These are phyloP conservation scores for Acipenser ruthenus DNA, from an alignment of 2,797 vertebrate species.

Conservation along the genomic window DNA sequence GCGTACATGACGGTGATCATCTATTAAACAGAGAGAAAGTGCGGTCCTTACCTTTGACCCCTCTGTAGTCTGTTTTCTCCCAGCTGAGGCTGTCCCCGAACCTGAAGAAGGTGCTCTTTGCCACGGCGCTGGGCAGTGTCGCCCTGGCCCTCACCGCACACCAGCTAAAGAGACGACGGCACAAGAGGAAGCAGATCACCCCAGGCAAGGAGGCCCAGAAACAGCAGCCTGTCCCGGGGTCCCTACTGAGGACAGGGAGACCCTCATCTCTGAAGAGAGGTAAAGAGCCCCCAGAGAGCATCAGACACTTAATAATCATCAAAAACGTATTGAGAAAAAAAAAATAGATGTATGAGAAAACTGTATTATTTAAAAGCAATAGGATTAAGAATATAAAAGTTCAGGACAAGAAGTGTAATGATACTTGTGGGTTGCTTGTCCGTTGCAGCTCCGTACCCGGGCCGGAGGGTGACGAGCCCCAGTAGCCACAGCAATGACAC, in stretches of 20 bases:
- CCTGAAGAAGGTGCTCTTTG: slow-evolving; percentile 91
- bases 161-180: slow-evolving; percentile 83
- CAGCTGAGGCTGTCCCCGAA: slow-evolving; percentile 82
- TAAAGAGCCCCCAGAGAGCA: slow-evolving; percentile 30
- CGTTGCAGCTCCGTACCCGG: slow-evolving; percentile 52
- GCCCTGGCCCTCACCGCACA: slow-evolving; percentile 92
- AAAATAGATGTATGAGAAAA: not conserved
- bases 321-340: not conserved
- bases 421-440: slow-evolving; percentile 7
- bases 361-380: not conserved
- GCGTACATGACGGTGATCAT: not conserved
- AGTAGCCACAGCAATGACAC: slow-evolving; percentile 91
- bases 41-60: not conserved
- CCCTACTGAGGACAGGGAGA: slow-evolving; percentile 69
- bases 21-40: not conserved
- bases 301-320: no score
- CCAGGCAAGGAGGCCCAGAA: slow-evolving; percentile 60
- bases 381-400: not conserved
- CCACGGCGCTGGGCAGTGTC: slow-evolving; percentile 88
- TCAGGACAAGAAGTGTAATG: not conserved
- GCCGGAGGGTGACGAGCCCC: slow-evolving; percentile 82
- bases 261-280: slow-evolving; percentile 82
- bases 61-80: slow-evolving; percentile 75
- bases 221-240: slow-evolving; percentile 63
- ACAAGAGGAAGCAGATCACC: slow-evolving; percentile 75